phyloP scores from a whole-genome alignment of 2,888 invertebrate genomes.

The Apodemia zela region DNA sequence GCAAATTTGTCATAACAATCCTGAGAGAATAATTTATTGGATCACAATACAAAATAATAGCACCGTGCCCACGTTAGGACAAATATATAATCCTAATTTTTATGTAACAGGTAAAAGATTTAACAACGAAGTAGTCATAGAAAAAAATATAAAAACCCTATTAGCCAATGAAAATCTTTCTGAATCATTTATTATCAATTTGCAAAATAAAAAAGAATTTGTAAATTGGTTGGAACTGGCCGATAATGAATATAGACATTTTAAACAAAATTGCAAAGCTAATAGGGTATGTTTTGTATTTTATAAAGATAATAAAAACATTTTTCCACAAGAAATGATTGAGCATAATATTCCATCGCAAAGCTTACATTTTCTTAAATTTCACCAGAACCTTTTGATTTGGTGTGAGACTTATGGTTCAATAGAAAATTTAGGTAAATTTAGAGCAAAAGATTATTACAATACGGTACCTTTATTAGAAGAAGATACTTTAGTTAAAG shows the following conservation, averaged over 20 bases:
- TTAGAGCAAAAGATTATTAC: too few relatives aligned
- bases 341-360: background rate
- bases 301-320: background rate
- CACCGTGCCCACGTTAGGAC: background rate
- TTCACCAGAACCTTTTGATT: conserved; percentile 6
- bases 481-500: too few relatives aligned
- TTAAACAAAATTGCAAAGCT: background rate
- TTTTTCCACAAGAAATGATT: background rate
- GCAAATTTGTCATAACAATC: background rate
- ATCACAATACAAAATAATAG: background rate
- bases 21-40: conserved; percentile 15
- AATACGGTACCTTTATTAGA: too few relatives aligned
- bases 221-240: conserved; percentile 8
- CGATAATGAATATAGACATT: background rate
- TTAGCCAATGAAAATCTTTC: background rate
- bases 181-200: background rate
- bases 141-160: background rate
- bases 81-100: conserved; percentile 16
- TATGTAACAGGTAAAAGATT: conserved; percentile 14
- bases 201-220: background rate
- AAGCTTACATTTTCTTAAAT: conserved; percentile 8
- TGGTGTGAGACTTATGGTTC: too few relatives aligned
- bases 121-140: conserved; percentile 8
- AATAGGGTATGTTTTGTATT: background rate
- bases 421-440: too few relatives aligned